Evolutionary conservation across 2,888 invertebrate genomes (phyloP), one percentile per base, ranked within the genome.

Genomic region (Phyto melanocephala): DNA sequence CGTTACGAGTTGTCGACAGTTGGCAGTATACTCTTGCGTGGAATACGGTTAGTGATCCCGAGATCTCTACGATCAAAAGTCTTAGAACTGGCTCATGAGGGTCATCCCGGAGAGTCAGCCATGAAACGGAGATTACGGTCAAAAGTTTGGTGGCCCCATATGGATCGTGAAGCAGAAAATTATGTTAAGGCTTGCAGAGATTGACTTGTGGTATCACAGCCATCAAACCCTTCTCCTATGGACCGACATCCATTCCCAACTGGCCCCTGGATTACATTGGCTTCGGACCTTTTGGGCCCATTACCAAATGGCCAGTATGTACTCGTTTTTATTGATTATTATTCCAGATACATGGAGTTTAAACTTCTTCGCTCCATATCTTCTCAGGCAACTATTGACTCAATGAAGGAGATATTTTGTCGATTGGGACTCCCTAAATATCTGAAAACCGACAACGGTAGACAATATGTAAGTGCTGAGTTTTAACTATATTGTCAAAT

Each of bases 1-100:
- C 56, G 47, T 54, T 56, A 65, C n/a, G 81, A 84, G 40, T 45
- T 84, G 10, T 76, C 80, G 37, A 58, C 75, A 13, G 40, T 80
- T 70, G 85, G 82, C 8, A 80, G 65, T 33, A 85, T 86, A 52
- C 71, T 82, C 6, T 45, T 85, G 8, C 58, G 78, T 15, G 84
- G 81, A 17, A 84, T 76, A 13, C 22, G 50, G 3, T 33, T 56
- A 17, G 20, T 65, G n/a, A n/a, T n/a, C n/a, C n/a, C n/a, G n/a
- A n/a, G n/a, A n/a, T n/a, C n/a, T n/a, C n/a, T n/a, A n/a, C n/a
- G n/a, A n/a, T n/a, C n/a, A n/a, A 70, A 65, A 47, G 84, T 87
- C 8, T 63, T 88, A 40, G 60, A 80, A 24, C 70, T 86, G 42
- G 87, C 87, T 3, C 88, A 88, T 81, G 85, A 88, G 78, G 88